Percentiles rank a stretch among this genome's conserved stretches.
Evolutionary conservation across 37 sponge, comb jelly and placozoan genomes (phyloP).

Genomic region (Dysidea cf. avara): DNA sequence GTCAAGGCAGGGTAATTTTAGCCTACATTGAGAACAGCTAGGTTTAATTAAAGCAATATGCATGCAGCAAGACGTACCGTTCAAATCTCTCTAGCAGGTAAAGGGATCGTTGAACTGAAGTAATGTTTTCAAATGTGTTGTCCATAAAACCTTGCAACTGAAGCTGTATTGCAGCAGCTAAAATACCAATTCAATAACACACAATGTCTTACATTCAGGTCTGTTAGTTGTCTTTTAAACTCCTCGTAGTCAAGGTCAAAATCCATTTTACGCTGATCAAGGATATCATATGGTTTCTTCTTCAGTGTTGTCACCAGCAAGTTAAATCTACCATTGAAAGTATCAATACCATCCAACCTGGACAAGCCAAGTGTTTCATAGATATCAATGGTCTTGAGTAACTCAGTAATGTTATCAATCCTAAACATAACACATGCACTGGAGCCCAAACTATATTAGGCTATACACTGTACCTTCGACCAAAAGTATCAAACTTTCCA

Average conservation of each 20-base stretch:
- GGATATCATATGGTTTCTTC: slow-evolving; percentile 90
- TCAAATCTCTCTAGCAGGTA: slow-evolving; percentile 56
- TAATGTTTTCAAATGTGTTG: slow-evolving; percentile 41
- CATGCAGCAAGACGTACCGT: not conserved
- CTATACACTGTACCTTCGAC: slow-evolving; percentile 58
- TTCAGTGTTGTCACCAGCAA: slow-evolving; percentile 69
- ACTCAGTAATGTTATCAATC: slow-evolving; percentile 67
- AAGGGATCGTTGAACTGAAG: slow-evolving; percentile 56
- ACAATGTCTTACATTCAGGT: slow-evolving; percentile 69
- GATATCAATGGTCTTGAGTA: slow-evolving; percentile 57
- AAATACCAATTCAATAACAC: no score
- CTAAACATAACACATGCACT: no score
- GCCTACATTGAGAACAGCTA: slow-evolving; percentile 49
- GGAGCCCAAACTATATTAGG: no score
- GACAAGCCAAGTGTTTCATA: slow-evolving; percentile 80
- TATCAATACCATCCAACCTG: slow-evolving; percentile 92
- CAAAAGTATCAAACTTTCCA: slow-evolving; percentile 96
- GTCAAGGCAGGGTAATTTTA: slow-evolving; percentile 72
- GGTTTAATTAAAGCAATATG: no score
- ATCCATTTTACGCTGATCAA: slow-evolving; percentile 85
- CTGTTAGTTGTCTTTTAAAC: slow-evolving; percentile 68
- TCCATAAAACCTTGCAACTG: slow-evolving; percentile 57
- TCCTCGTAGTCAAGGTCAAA: slow-evolving; percentile 95
- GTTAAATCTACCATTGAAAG: slow-evolving; percentile 66
- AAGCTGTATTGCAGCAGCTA: slow-evolving; percentile 8